Conservation (phyloP, 2,888 invertebrate genomes). For the Eupeodes latifasciatus region DNA sequence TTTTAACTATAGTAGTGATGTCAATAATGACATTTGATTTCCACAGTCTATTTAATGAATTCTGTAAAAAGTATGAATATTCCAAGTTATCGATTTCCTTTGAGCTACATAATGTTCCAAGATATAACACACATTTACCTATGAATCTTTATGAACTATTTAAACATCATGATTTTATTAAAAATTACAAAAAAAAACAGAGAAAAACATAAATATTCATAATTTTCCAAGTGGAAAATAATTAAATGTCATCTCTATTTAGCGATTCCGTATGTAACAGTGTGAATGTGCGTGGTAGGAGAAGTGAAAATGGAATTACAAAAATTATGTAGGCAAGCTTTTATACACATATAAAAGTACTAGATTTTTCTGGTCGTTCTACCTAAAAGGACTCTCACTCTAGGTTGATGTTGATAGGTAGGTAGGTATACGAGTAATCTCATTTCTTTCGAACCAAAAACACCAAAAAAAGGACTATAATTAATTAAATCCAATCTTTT, state of each 20-base stretch:
- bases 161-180: too few relatives aligned
- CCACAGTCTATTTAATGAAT: too few relatives aligned
- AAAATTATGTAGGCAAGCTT: neutral
- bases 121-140: too few relatives aligned
- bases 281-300: neutral
- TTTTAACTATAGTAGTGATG: too few relatives aligned
- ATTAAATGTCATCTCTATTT: conserved; percentile 17
- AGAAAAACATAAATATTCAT: neutral
- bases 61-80: too few relatives aligned
- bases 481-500: conserved; percentile 26
- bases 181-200: too few relatives aligned
- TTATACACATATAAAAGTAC: neutral
- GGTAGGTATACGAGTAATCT: neutral
- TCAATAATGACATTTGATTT: too few relatives aligned
- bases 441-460: neutral
- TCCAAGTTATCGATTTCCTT: too few relatives aligned
- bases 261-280: neutral
- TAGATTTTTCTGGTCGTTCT: neutral
- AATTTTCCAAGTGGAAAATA: conserved; percentile 3
- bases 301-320: neutral
- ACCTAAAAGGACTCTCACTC: too few relatives aligned
- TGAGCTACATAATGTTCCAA: too few relatives aligned
- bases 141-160: too few relatives aligned
- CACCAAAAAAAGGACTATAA: conserved; percentile 11
- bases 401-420: too few relatives aligned